phyloP scores from a whole-genome alignment of 92 coral and sea anemone genomes.

The Epizoanthus stellaris region DNA sequence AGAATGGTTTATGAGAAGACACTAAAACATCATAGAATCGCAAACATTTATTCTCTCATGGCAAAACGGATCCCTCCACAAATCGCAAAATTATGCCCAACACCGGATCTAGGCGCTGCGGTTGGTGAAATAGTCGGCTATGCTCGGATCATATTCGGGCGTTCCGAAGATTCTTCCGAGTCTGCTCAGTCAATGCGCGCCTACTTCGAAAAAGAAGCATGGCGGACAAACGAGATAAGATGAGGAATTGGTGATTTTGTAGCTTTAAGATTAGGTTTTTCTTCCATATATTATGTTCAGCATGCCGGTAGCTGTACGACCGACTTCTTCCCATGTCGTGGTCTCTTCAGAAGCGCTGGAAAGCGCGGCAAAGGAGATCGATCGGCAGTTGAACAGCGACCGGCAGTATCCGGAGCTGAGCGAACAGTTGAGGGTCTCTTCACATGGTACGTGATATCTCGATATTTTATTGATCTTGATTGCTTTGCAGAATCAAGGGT shows the following conservation, averaged over 20 bases:
- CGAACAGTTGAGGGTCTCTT: slow-evolving; percentile 76
- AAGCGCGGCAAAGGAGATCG: slow-evolving; percentile 92
- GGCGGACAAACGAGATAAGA: slow-evolving; percentile 54
- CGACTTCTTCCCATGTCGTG: slow-evolving; percentile 61
- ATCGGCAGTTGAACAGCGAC: slow-evolving; percentile 86
- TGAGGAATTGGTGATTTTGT: slow-evolving; percentile 16
- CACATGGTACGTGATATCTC: slow-evolving; percentile 71
- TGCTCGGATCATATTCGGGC: slow-evolving; percentile 37
- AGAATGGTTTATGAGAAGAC: too few relatives aligned
- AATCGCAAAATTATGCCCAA: too few relatives aligned
- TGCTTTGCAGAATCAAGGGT: not conserved
- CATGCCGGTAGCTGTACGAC: slow-evolving; percentile 78
- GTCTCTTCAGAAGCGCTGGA: slow-evolving; percentile 86
- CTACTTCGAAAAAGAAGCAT: slow-evolving; percentile 75
- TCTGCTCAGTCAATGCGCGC: slow-evolving; percentile 84
- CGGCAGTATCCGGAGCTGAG: slow-evolving; percentile 94
- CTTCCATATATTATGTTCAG: slow-evolving; percentile 24
- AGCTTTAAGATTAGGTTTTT: not conserved
- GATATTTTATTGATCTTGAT: not conserved
- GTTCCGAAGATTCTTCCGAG: slow-evolving; percentile 59
- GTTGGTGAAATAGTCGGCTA: not conserved
- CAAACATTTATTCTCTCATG: too few relatives aligned
- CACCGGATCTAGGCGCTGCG: too few relatives aligned
- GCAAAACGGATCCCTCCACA: too few relatives aligned
- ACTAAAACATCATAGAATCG: too few relatives aligned